A percentile compares a stretch with the other conserved stretches of the same genome.
Evolutionary conservation across 2,113 vertebrate species (phyloP).

Genomic region (Phalacrocorax aristotelis): DNA sequence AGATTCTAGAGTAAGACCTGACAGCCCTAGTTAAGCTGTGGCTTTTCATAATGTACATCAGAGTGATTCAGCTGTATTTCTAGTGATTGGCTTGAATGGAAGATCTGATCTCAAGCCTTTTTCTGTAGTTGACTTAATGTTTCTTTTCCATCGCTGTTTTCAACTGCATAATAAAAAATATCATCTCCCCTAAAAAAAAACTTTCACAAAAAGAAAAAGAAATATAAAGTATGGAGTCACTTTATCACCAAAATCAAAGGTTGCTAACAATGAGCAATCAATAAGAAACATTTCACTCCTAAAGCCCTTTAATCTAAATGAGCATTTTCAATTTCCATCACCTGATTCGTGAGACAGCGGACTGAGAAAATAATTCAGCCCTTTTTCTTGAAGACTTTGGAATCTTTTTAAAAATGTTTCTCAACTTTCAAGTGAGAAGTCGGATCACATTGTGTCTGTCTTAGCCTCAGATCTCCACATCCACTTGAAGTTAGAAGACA

Average conservation of each 20-base stretch:
- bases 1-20: not conserved
- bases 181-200: not conserved
- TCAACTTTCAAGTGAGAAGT: not conserved
- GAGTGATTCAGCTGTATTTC: not conserved
- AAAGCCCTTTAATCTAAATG: not conserved
- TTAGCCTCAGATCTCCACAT: not conserved
- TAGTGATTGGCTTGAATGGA: not conserved
- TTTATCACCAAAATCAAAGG: not conserved
- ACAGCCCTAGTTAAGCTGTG: not conserved
- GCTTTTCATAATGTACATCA: not conserved
- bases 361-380: not conserved
- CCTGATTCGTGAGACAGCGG: not conserved
- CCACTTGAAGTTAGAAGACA: not conserved
- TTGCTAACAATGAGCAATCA: not conserved
- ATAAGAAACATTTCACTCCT: not conserved
- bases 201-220: not conserved
- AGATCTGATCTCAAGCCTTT: not conserved
- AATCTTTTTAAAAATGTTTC: not conserved
- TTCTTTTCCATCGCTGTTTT: not conserved
- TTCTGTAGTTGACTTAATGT: not conserved
- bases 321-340: not conserved
- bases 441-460: not conserved
- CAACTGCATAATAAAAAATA: not conserved
- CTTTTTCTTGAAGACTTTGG: not conserved
- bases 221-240: not conserved